phyloP scores from a whole-genome alignment of 2,888 invertebrate species.

The Acanthosepion lycidas region DNA sequence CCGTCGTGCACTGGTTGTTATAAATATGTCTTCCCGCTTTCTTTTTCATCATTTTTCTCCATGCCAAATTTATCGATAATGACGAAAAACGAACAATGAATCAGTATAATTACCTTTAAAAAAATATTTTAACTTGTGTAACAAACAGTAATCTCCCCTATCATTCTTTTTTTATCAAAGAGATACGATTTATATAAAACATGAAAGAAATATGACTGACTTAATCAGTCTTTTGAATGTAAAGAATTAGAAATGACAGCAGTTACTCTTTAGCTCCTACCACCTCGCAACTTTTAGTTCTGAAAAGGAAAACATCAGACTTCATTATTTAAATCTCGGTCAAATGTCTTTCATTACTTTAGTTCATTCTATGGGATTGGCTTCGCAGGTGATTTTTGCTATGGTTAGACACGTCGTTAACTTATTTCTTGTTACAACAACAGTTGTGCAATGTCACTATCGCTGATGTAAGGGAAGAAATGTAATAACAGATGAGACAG shows the following conservation, averaged over 20 bases:
- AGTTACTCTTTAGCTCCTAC: background rate
- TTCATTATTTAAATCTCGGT: background rate
- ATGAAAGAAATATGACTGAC: background rate
- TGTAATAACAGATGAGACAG: background rate
- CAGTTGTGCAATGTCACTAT: background rate
- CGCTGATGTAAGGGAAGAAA: background rate
- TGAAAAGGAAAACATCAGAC: background rate
- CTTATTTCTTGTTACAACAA: background rate
- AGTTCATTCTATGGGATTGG: background rate
- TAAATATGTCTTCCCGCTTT: too few relatives aligned
- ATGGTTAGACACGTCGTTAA: background rate
- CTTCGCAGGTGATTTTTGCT: background rate
- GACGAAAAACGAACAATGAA: too few relatives aligned
- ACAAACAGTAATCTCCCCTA: too few relatives aligned
- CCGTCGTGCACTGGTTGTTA: too few relatives aligned
- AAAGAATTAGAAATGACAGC: background rate
- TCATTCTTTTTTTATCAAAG: too few relatives aligned
- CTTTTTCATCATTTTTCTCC: too few relatives aligned
- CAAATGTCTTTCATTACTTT: background rate
- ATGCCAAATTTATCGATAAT: too few relatives aligned
- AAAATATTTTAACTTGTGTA: too few relatives aligned
- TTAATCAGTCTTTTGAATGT: background rate
- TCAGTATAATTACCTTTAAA: too few relatives aligned
- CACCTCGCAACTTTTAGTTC: background rate
- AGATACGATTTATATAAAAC: too few relatives aligned